phyloP scores from a whole-genome alignment of 23 tunicate species.

The Botrylloides violaceus region DNA sequence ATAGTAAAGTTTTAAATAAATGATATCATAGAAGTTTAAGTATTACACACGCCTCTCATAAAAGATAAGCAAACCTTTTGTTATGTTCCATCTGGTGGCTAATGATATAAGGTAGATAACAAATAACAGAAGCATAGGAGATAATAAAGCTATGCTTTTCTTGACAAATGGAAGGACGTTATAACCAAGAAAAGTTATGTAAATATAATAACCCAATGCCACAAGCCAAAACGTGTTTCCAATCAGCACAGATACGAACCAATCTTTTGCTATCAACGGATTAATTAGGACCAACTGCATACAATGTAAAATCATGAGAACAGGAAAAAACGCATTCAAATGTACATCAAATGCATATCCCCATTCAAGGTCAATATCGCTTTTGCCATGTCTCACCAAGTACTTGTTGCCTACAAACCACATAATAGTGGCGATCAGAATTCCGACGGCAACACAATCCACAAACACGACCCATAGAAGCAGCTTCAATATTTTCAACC shows the following conservation, averaged over 20 bases:
- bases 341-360: constrained; percentile 98
- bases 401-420: constrained; percentile 78
- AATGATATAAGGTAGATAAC: constrained; percentile 59
- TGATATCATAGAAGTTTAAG: not conserved
- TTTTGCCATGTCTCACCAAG: constrained; percentile 44
- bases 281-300: constrained; percentile 82
- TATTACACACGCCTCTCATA: constrained; percentile 73
- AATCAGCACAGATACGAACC: constrained; percentile 56
- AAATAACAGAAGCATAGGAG: constrained; percentile 56
- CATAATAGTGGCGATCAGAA: constrained; percentile 84
- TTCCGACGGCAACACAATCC: constrained; percentile 87
- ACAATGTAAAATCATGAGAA: constrained; percentile 93
- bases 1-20: no score
- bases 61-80: constrained; percentile 76
- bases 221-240: constrained; percentile 99
- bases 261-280: constrained; percentile 48
- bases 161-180: constrained; percentile 89
- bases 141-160: constrained; percentile 73
- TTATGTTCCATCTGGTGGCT: constrained; percentile 55
- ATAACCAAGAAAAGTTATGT: constrained; percentile 96
- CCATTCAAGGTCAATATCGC: constrained; percentile 94
- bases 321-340: constrained; percentile 97
- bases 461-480: constrained; percentile 92
- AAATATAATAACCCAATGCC: constrained; percentile 87
- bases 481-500: constrained; percentile 60